phyloP scores from a whole-genome alignment of 1,140 invertebrate genomes.

The Nylanderia fulva region DNA sequence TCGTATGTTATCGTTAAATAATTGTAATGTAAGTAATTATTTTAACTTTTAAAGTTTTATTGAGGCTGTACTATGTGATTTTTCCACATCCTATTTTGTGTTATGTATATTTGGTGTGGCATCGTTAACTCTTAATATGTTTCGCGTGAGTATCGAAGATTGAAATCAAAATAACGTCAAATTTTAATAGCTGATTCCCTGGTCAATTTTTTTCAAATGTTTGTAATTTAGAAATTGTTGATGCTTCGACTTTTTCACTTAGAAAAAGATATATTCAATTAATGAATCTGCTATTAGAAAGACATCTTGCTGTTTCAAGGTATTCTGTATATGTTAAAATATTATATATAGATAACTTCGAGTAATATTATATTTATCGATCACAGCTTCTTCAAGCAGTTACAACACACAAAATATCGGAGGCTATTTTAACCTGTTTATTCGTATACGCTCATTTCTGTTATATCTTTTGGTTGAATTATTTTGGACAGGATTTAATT shows the following conservation, averaged over 20 bases:
- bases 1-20: background rate
- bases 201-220: no score
- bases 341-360: no score
- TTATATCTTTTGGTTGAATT: slow-evolving; percentile 37
- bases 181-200: no score
- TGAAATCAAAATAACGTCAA: no score
- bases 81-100: slow-evolving; percentile 17
- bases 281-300: no score
- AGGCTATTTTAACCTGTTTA: slow-evolving; percentile 1
- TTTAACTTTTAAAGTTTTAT: slow-evolving; percentile 25
- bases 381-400: slow-evolving; percentile 4
- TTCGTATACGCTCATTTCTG: slow-evolving; percentile 17
- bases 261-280: no score
- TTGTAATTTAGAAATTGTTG: no score
- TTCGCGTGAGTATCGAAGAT: slow-evolving; percentile 26
- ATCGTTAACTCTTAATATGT: slow-evolving; percentile 39
- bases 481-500: slow-evolving; percentile 44
- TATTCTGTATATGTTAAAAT: no score
- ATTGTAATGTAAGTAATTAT: slow-evolving; percentile 1
- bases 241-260: no score
- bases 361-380: background rate
- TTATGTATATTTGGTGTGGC: slow-evolving; percentile 1
- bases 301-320: no score
- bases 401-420: background rate
- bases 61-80: background rate